Base-by-base conservation (phyloP, 2,797 vertebrate genomes). In the Semotilus atromaculatus region DNA sequence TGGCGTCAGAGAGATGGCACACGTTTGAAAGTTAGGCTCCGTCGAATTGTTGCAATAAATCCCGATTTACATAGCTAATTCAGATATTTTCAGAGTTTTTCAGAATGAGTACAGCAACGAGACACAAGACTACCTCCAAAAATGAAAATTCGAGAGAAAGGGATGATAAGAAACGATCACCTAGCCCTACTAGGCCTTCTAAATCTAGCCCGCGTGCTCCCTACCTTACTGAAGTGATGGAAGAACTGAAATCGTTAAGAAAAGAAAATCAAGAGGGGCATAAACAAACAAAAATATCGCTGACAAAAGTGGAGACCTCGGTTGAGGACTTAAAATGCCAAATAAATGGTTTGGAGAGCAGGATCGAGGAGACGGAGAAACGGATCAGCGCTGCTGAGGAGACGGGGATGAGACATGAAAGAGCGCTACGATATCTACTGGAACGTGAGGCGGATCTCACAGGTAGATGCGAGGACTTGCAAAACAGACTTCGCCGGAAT, bases 231-330 rank as follows among this genome's bases (percentile, higher is more conserved):
- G 71, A 73, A 21, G 45, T 31, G 45, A 51, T 51, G 45, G 43
- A 73, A 18, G 7, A 73, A 51, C 3, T 73, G 43, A 72, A 72
- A 72, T 48, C n/a, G 7, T 8, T 72, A 29, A 71, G n/a, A 72
- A 72, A 8, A 73, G 45, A 73, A 73, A 73, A 73, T 3, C 71
- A 48, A 73, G 71, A 73, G 26, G 70, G n/a, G 43, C 71, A 73
- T 51, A 73, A 51, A 51, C 26, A 73, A 73, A 51, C 8, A 1
- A 73, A 51, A 48, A 73, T 8, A 21, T 51, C 43, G 18, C 1
- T 48, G n/a, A 73, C 16, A 21, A 74, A 74, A 74, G 10, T 51
- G 45, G 71, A 74, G 71, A 74, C 45, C 26, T 74, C 45, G 0
- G 9, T 51, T 31, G 71, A 74, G 45, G 16, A 73, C 48, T 36